Evolutionary conservation across 2,888 invertebrate genomes (phyloP).

Genomic region (Hydroisotoma schaefferi): DNA sequence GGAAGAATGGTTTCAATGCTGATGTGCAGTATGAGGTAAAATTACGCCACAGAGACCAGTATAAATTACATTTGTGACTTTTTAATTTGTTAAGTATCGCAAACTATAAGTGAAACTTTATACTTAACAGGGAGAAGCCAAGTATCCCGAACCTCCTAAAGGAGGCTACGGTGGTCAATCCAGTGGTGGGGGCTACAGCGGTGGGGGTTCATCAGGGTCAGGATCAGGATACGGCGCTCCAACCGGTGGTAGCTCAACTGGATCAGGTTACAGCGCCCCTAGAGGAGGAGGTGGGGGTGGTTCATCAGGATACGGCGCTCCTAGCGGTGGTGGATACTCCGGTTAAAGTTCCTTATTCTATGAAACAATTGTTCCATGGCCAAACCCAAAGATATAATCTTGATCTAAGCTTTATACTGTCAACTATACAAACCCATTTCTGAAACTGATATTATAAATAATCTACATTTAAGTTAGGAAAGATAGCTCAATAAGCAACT

Average conservation of each 20-base stretch:
- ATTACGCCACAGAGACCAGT: no score
- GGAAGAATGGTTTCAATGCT: slow-evolving; percentile 47
- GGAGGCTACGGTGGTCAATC: slow-evolving; percentile 26
- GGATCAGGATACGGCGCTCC: slow-evolving; percentile 28
- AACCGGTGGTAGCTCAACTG: slow-evolving; percentile 15
- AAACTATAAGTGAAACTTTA: background rate
- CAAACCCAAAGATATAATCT: no score
- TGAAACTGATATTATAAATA: no score
- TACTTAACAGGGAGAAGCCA: slow-evolving; percentile 34
- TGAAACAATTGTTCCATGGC: no score
- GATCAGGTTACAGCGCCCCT: slow-evolving; percentile 13
- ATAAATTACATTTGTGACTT: background rate
- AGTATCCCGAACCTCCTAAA: slow-evolving; percentile 36
- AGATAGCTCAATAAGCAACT: no score
- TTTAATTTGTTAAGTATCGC: background rate
- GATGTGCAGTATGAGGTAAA: slow-evolving; percentile 43
- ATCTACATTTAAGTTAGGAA: no score
- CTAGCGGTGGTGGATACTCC: slow-evolving; percentile 24
- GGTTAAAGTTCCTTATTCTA: no score
- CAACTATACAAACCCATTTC: no score
- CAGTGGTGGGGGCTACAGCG: slow-evolving; percentile 21
- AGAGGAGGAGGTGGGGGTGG: slow-evolving; percentile 22
- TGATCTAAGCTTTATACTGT: no score
- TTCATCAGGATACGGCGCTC: slow-evolving; percentile 27
- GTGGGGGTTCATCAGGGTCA: background rate